Evolutionary conservation across 2,888 invertebrate species (phyloP).

Genomic region (Platyscelio sp.): DNA sequence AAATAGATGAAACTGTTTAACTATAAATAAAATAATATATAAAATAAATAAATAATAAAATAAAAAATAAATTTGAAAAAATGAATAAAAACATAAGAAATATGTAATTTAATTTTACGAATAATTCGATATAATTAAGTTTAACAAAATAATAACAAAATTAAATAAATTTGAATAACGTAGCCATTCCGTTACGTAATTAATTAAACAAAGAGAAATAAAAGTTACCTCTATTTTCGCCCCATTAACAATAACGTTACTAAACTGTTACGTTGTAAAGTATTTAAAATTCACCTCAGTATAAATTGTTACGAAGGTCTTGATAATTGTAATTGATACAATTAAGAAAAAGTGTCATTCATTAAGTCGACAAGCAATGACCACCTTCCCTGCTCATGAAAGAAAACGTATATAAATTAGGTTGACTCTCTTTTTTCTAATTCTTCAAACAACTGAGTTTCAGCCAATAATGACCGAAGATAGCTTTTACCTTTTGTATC

Average conservation of each 20-base stretch:
- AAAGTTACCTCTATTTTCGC: background rate
- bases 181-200: too few relatives aligned
- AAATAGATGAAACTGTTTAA: too few relatives aligned
- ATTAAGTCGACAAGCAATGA: constrained; percentile 59
- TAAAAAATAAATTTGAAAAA: too few relatives aligned
- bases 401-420: constrained; percentile 81
- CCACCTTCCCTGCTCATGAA: constrained; percentile 79
- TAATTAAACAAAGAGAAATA: too few relatives aligned
- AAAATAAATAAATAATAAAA: too few relatives aligned
- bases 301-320: constrained; percentile 36
- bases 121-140: too few relatives aligned
- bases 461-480: constrained; percentile 79
- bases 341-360: constrained; percentile 50
- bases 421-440: constrained; percentile 80
- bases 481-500: constrained; percentile 80
- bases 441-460: constrained; percentile 76
- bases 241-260: background rate
- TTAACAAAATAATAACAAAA: too few relatives aligned
- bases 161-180: too few relatives aligned
- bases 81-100: too few relatives aligned
- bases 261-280: constrained; percentile 22
- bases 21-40: too few relatives aligned
- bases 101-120: too few relatives aligned
- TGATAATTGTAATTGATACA: constrained; percentile 41
- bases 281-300: constrained; percentile 38